Percentiles rank a stretch among this genome's conserved stretches.
phyloP scores from a whole-genome alignment of 2,888 invertebrate species.

The Chrysolina americana region DNA sequence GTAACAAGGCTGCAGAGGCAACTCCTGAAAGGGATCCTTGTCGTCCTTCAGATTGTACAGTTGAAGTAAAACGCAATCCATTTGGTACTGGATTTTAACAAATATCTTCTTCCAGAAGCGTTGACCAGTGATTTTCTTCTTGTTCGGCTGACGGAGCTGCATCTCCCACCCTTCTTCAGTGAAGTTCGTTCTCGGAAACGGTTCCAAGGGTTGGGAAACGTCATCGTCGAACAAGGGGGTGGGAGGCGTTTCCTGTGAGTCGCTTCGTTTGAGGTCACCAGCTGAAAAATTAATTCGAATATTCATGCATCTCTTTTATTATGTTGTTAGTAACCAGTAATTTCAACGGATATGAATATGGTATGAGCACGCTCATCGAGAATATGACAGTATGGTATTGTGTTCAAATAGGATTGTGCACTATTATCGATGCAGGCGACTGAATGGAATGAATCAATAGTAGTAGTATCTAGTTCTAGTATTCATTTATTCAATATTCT shows the following conservation, averaged over 20 bases:
- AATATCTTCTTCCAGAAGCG: conserved; percentile 97
- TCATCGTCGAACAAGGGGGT: conserved; percentile 96
- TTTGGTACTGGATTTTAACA: conserved; percentile 82
- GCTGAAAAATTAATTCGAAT: conserved; percentile 34
- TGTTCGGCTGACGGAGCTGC: conserved; percentile 95
- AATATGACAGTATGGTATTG: no score
- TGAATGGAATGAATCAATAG: no score
- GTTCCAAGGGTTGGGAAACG: conserved; percentile 90
- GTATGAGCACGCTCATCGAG: no score
- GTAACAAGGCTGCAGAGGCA: conserved; percentile 94
- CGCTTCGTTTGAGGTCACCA: conserved; percentile 69
- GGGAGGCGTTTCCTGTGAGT: conserved; percentile 87
- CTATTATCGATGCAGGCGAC: no score
- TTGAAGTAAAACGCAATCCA: conserved; percentile 89
- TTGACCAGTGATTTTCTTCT: conserved; percentile 96
- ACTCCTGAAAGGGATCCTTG: conserved; percentile 94
- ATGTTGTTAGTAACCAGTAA: no score
- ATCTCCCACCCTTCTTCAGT: conserved; percentile 95
- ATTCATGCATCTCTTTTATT: no score
- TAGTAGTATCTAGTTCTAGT: no score
- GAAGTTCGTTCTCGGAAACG: conserved; percentile 87
- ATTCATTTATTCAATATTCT: no score
- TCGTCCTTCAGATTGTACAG: conserved; percentile 80
- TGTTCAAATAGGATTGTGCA: no score
- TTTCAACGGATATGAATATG: no score